Evolutionary conservation across 2,797 vertebrate genomes (phyloP), one percentile per base, ranked within the genome.

Genomic region (Sparus aurata): DNA sequence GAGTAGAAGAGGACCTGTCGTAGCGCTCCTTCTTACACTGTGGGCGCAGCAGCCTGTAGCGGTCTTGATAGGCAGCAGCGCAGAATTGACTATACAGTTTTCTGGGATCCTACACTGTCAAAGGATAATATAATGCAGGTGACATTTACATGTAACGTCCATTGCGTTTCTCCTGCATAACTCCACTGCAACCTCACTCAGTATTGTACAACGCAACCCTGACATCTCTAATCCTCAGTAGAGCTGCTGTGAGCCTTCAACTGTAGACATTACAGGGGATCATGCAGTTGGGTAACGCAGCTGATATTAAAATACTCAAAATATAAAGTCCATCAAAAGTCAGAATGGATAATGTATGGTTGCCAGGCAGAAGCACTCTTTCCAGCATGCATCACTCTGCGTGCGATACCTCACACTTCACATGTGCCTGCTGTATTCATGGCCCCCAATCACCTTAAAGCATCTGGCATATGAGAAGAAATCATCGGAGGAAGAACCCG

Each of bases 341-440:
- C 18, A 17, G 41, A 22, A 30, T 18, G 8, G 10, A 57, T 68
- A 20, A 41, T 53, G 52, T 41, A 27, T 46, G 47, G 67, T 73
- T 70, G 55, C 43, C 63, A 72, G 60, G 69, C 69, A 77, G 66
- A 64, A 6, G 3, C 34, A 23, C 50, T 46, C 30, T 71, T 58
- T 69, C 22, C 6, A 13, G 27, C n/a, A 69, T 17, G 46, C n/a
- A 60, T 52, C 54, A 17, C 13, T 60, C 15, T 63, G 49, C 1
- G 5, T 60, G 38, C 38, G 9, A 38, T 11, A n/a, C 59, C 52
- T 76, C 64, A 67, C 43, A 61, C 59, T 65, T 75, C 50, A 81
- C 43, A 27, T 30, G 30, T 49, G 12, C 27, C 34, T 47, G 22
- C 54, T 64, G 27, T 20, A 54, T 70, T 77, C 50, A 63, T 62